Base-by-base conservation (phyloP, 2,113 vertebrate genomes). In the Trogon melanurus region DNA sequence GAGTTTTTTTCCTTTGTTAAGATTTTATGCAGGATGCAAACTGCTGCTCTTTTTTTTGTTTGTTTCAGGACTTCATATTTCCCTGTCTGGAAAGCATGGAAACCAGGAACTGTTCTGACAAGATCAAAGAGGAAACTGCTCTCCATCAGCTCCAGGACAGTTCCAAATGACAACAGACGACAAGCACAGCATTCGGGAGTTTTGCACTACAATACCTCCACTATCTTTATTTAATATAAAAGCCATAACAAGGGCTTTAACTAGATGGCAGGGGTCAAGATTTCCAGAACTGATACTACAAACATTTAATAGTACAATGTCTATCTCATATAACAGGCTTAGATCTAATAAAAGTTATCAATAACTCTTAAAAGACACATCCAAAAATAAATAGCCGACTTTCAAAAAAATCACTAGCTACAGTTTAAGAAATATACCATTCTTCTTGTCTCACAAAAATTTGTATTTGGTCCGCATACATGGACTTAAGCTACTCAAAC, bases 121-220 rank as follows among this genome's bases (percentile, higher is more conserved):
- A 78, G 54, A 94, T 72, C 58, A 69, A 88, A 93, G 60, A 70
- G 23, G 48, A 94, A 89, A 72, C n/a, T 91, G 18, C 22, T 91
- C 50, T 81, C 36, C 70, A 53, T 80, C 65, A 81, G 54, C 38
- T 61, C 30, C 6, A 11, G 87, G 53, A 36, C 9, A 45, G 26
- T 87, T 91, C 64, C 56, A 91, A 85, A 65, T 4, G 19, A 32
- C 2, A 5, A 80, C 13, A 73, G 60, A 70, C 0, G 3, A 84
- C n/a, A 73, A 78, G 23, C 45, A 87, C 29, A 57, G 26, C n/a
- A 66, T 54, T 74, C 86, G 41, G 44, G 41, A 84, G 18, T 32
- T 65, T 70, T 60, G 70, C 64, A 87, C 48, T 89, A 41, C 45
- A 89, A 4, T 45, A 80, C 16, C 44, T 64, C 45, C 58, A 26